Percentiles rank a stretch among this genome's conserved stretches.
Conservation (phyloP, 1,140 invertebrate genomes). For the Mylabris phalerata region DNA sequence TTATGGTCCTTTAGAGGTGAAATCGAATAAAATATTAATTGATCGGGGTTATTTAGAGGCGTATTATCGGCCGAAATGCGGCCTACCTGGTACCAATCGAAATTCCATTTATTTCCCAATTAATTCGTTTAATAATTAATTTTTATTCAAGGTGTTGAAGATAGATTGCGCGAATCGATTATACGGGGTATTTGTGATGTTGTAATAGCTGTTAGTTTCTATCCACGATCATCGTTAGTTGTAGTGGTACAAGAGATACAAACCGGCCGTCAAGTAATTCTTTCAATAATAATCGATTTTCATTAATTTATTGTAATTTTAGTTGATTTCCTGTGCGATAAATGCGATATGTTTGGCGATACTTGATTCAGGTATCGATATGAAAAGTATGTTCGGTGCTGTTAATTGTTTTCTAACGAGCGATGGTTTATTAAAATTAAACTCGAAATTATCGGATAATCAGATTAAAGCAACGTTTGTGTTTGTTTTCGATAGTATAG, state of each 20-base stretch:
- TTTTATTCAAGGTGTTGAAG: constrained; percentile 50
- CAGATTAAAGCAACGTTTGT: constrained; percentile 53
- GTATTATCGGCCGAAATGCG: constrained; percentile 66
- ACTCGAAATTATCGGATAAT: constrained; percentile 43
- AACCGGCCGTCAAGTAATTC: constrained; percentile 67
- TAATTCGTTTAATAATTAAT: background rate
- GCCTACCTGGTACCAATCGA: constrained; percentile 55
- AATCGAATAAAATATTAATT: constrained; percentile 65
- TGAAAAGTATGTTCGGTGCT: constrained; percentile 75
- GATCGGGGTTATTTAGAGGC: constrained; percentile 75
- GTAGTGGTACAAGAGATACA: constrained; percentile 82
- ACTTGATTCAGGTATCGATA: constrained; percentile 69
- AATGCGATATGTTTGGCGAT: constrained; percentile 76
- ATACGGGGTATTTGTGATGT: constrained; percentile 71
- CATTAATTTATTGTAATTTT: constrained; percentile 14
- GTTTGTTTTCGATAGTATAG: constrained; percentile 64
- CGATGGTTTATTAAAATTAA: constrained; percentile 57
- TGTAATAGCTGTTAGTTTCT: constrained; percentile 58
- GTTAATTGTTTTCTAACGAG: constrained; percentile 63
- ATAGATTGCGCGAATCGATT: constrained; percentile 66
- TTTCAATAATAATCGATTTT: background rate
- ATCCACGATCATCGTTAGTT: constrained; percentile 70
- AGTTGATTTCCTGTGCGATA: constrained; percentile 72
- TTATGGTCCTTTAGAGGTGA: constrained; percentile 79
- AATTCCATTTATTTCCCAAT: background rate